Evolutionary conservation across 2,113 vertebrate species (phyloP), one percentile per base, ranked within the genome.

Genomic region (Sprattus sprattus): DNA sequence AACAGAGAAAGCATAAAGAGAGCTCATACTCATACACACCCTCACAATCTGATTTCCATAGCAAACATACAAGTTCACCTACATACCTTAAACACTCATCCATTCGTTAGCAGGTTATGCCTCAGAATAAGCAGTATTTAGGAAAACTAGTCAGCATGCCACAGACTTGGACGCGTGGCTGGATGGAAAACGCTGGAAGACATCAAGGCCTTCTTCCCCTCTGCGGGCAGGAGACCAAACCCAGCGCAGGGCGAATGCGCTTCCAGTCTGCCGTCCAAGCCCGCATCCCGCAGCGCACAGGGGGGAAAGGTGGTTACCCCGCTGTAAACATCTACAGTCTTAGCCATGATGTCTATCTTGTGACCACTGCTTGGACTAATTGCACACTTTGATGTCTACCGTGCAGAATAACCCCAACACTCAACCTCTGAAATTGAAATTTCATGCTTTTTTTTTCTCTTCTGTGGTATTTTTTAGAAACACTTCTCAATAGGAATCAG

Each of bases 181-280:
- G 84, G 84, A 87, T 10, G 22, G 71, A 39, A 32, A 78, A 78
- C 75, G 2, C 67, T 86, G 81, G 81, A 78, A 84, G 47, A 57
- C 83, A 82, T 84, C 80, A 39, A 15, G 71, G 28, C 15, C 32
- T 11, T 39, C 84, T 84, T 85, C 84, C 86, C 81, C 88, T 90
- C 84, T 64, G 16, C 84, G 85, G 78, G 67, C 85, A 16, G 81
- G 81, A 22, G 82, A 84, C 84, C 44, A 81, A 84, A 84, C 84
- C 86, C 84, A 81, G 87, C 89, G 87, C n/a, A 6, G 60, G 85
- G 84, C 85, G 88, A 82, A 86, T 85, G 87, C 85, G 50, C 81
- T 82, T 90, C 67, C 82, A 60, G 1, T 78, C 86, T 85, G 80
- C 83, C 47, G 20, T 81, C 88, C 44, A 0, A 28, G 16, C 15